These are phyloP conservation scores for Mesoclemmys tuberculata DNA, from an alignment of 2,113 vertebrate species.

Conservation along the genomic window DNA sequence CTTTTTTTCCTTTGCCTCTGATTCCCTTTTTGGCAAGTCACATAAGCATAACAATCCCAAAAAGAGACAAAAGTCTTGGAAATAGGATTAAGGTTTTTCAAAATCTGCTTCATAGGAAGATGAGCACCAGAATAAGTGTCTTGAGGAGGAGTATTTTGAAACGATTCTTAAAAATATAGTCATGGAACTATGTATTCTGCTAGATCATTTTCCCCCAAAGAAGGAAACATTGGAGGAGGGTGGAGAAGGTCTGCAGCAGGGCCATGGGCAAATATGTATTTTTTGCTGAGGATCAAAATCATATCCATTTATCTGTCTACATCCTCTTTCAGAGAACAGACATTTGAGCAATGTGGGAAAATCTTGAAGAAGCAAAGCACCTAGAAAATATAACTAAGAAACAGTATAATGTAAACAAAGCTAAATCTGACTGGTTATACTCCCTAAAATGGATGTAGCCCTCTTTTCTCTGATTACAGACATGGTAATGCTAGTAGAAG, in stretches of 20 bases:
- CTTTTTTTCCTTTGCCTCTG: not conserved
- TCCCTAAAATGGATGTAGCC: not conserved
- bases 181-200: not conserved
- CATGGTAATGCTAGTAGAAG: not conserved
- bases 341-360: too few relatives aligned
- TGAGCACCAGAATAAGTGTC: not conserved
- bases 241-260: not conserved
- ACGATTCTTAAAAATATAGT: not conserved
- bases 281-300: too few relatives aligned
- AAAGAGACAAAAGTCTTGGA: not conserved
- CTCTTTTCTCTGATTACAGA: not conserved
- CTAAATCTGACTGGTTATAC: too few relatives aligned
- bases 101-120: slow-evolving; percentile 20
- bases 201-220: not conserved
- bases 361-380: too few relatives aligned
- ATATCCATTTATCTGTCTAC: too few relatives aligned
- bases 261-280: too few relatives aligned
- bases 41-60: not conserved
- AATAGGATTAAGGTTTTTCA: not conserved
- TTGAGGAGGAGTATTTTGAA: not conserved
- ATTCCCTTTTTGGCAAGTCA: not conserved
- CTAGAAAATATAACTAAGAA: too few relatives aligned
- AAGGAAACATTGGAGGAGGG: not conserved
- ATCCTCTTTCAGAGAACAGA: too few relatives aligned
- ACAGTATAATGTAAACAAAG: too few relatives aligned